Evolutionary conservation across 2,113 vertebrate species (phyloP).

Genomic region (Ptilonorhynchus violaceus): DNA sequence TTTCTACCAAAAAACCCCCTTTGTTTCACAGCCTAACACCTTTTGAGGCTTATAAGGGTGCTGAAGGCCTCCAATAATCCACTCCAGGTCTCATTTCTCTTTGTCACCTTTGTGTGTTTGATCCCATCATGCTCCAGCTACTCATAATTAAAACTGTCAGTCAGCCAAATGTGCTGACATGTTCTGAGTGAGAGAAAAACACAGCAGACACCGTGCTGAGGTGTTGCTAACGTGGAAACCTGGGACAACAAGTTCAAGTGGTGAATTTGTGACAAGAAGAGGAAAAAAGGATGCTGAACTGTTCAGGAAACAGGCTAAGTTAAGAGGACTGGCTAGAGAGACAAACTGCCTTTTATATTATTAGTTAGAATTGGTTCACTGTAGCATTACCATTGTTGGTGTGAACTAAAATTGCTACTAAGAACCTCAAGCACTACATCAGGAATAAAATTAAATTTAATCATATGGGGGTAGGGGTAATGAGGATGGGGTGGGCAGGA

Average conservation of each 20-base stretch:
- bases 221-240: background rate
- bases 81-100: background rate
- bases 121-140: background rate
- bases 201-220: background rate
- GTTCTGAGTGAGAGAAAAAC: background rate
- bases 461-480: background rate
- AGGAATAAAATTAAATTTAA: background rate
- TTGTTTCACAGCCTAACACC: background rate
- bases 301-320: background rate
- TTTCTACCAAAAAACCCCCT: background rate
- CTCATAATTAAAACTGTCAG: slow-evolving; percentile 42
- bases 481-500: background rate
- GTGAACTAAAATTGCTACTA: background rate
- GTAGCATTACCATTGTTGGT: background rate
- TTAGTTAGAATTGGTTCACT: background rate
- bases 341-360: background rate
- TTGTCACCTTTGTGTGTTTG: background rate
- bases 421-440: background rate
- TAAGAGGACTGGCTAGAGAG: background rate
- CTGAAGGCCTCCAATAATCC: background rate
- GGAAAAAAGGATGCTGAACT: background rate
- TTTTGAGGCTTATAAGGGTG: background rate
- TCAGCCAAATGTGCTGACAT: background rate
- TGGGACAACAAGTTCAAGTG: background rate
- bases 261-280: background rate